These are phyloP conservation scores for Drymonia ruficornis DNA, from an alignment of 2,888 invertebrate species.

Conservation along the genomic window DNA sequence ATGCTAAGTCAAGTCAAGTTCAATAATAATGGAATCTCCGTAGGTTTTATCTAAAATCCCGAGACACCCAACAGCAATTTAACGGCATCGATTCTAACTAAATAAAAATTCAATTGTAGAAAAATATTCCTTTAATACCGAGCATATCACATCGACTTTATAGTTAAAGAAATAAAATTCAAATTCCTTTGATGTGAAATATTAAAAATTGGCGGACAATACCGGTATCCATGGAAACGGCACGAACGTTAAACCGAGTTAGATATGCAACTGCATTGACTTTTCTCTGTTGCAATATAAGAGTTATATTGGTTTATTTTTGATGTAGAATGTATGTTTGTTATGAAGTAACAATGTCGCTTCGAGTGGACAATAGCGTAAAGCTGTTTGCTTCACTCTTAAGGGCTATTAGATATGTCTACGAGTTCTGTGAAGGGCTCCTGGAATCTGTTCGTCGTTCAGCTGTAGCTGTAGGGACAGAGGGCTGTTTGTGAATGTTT, in stretches of 20 bases:
- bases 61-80: slow-evolving; percentile 23
- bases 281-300: slow-evolving; percentile 19
- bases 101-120: slow-evolving; percentile 54
- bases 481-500: slow-evolving; percentile 38
- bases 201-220: slow-evolving; percentile 54
- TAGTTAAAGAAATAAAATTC: slow-evolving; percentile 16
- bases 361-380: slow-evolving; percentile 75
- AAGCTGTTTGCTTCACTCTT: slow-evolving; percentile 80
- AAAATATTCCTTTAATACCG: slow-evolving; percentile 25
- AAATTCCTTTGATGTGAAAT: slow-evolving; percentile 26
- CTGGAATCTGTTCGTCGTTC: slow-evolving; percentile 47
- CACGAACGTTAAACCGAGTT: slow-evolving; percentile 58
- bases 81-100: slow-evolving; percentile 39
- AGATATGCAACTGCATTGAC: slow-evolving; percentile 18
- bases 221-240: slow-evolving; percentile 69
- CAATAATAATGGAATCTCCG: background rate
- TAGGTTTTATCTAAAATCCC: slow-evolving; percentile 9
- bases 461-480: slow-evolving; percentile 37
- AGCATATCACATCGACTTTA: slow-evolving; percentile 18
- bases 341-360: slow-evolving; percentile 62
- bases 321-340: slow-evolving; percentile 36
- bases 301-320: slow-evolving; percentile 32
- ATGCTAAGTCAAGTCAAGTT: background rate
- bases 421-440: slow-evolving; percentile 58
- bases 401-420: slow-evolving; percentile 80